Evolutionary conservation across 2,113 vertebrate genomes (phyloP).

Genomic region (Apus apus): DNA sequence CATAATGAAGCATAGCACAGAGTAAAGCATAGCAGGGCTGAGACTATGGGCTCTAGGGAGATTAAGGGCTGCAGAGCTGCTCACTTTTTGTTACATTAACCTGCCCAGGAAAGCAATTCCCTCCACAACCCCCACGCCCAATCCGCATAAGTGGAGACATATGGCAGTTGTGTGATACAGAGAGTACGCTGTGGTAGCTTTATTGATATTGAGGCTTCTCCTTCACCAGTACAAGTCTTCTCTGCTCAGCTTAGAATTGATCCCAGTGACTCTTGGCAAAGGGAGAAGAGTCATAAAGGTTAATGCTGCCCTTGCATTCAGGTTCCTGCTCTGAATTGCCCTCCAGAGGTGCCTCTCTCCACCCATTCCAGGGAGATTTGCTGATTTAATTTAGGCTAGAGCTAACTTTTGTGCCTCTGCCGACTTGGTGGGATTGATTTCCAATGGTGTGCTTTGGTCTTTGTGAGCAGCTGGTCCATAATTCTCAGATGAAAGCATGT

Average conservation of each 20-base stretch:
- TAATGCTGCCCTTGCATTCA: not conserved
- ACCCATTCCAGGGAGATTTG: not conserved
- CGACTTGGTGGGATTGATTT: not conserved
- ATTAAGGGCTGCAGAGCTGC: conserved; percentile 16
- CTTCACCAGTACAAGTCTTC: not conserved
- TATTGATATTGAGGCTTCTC: not conserved
- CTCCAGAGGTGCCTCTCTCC: not conserved
- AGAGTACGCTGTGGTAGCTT: conserved; percentile 1
- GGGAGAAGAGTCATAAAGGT: not conserved
- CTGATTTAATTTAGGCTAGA: not conserved
- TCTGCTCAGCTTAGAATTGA: not conserved
- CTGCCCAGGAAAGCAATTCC: conserved; percentile 34
- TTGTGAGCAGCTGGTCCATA: not conserved
- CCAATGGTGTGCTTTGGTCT: not conserved
- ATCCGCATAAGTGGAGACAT: conserved; percentile 24
- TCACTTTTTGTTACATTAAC: conserved; percentile 35
- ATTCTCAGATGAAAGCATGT: not conserved
- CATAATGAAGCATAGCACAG: not conserved
- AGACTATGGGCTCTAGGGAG: conserved; percentile 4
- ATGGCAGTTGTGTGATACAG: conserved; percentile 17
- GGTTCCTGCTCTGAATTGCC: conserved; percentile 5
- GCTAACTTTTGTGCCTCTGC: not conserved
- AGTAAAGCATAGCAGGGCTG: not conserved
- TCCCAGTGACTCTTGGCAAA: not conserved
- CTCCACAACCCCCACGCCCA: not conserved